Evolutionary conservation across 23 tunicate genomes (phyloP).

Genomic region (Trididemnum miniatum): DNA sequence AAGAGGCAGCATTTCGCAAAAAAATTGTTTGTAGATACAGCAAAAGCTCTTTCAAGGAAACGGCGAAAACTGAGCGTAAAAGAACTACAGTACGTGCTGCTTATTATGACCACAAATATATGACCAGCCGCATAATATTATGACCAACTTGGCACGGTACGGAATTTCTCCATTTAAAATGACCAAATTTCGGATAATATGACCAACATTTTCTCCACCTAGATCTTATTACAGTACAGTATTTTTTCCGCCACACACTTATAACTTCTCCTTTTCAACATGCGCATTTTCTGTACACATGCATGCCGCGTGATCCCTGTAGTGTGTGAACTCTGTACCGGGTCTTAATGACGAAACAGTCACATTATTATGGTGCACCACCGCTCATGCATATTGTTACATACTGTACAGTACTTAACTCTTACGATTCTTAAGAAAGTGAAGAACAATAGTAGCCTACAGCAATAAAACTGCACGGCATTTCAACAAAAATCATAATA

Average conservation of each 20-base stretch:
- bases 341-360: constrained; percentile 22
- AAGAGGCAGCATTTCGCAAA: no score
- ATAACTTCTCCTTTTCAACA: constrained; percentile 18
- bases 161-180: constrained; percentile 6
- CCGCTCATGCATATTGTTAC: background rate
- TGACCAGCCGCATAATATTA: background rate
- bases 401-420: no score
- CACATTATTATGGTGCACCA: background rate
- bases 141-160: constrained; percentile 15
- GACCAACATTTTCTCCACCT: constrained; percentile 22
- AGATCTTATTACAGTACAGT: constrained; percentile 17
- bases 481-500: no score
- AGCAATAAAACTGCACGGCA: no score
- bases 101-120: background rate
- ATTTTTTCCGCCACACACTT: constrained; percentile 15
- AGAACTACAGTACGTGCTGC: constrained; percentile 6
- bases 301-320: constrained; percentile 20
- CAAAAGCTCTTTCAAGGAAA: no score
- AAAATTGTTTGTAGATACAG: no score
- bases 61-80: no score
- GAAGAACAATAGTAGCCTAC: no score
- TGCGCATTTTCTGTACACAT: constrained; percentile 14
- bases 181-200: constrained; percentile 20
- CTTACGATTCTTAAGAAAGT: no score
- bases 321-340: constrained; percentile 10